Evolutionary conservation across 2,113 vertebrate genomes (phyloP), one percentile per base, ranked within the genome.

Genomic region (Girardinichthys multiradiatus): DNA sequence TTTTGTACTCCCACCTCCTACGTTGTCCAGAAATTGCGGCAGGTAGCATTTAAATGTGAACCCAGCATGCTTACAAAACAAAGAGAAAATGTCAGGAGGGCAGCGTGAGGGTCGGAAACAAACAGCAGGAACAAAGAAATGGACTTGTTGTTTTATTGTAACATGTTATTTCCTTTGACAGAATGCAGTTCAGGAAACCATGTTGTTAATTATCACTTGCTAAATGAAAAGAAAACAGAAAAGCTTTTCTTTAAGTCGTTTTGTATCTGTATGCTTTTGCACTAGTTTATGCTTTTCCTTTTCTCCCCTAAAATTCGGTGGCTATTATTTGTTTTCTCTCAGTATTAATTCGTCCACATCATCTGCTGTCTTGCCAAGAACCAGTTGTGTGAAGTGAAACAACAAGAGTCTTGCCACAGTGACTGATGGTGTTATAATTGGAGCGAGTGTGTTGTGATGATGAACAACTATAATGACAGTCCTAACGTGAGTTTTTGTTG

Each of bases 391-490:
- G 3, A 37, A 45, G 39, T 80, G 64, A 73, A n/a, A 65, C 69
- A 58, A 48, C 54, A 58, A 59, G 64, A 64, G 51, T 70, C 59
- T 69, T 59, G 66, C 66, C 65, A 72, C 66, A 48, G 67, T 72
- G 68, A 77, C 42, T 9, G 54, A 80, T 69, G 71, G 70, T 28
- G 10, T 33, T 78, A 37, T 88, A 87, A 89, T 63, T 89, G 79
- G 66, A 81, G 70, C 57, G 64, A 77, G 58, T 1, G 14, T 31
- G 17, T n/a, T 27, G 27, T 26, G 29, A 72, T 76, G 85, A 87
- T 83, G 82, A 88, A 83, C 68, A 80, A 83, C 82, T 72, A 30
- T 87, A 84, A 87, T 84, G 84, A 86, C 78, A 74, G 72, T 64
- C 69, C 76, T 83, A 81, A 90, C 83, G 72, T 73, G 66, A 79